Evolutionary conservation across 2,888 invertebrate species (phyloP), one percentile per base, ranked within the genome.

Genomic region (Trissoscelio sp.): DNA sequence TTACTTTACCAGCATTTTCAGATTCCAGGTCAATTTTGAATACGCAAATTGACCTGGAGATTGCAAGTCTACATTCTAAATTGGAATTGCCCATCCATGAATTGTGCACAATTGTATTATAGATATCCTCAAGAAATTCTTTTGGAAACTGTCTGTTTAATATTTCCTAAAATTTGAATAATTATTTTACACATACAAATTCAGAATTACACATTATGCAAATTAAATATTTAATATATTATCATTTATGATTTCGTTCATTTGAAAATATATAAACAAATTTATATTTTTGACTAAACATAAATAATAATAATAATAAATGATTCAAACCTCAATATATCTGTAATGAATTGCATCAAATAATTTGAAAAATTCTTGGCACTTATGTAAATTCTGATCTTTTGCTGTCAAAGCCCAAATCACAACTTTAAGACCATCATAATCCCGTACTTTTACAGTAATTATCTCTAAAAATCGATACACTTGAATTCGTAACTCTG

Each of bases 71-170:
- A 14, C 88, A 88, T 42, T 86, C 87, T 14, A 83, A 39, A 62
- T 84, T 78, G 2, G 87, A 82, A 3, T 86, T 85, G 31, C 87
- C 84, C 81, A 90, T 90, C 88, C 86, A 88, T 20, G 86, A 85
- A 78, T 87, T 83, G 24, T 87, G 11, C 16, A 73, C 62, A 1
- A 28, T 20, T 20, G 24, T 12, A 24, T 24, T 51, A 12, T 51
- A 51, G 12, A 57, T 70, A 5, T 39, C 48, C 24, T 55, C 48
- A 6, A 16, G 37, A 20, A 42, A 34, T 44, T 31, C 24, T 60
- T 37, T 78, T 75, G 28, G 0, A 77, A 24, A 6, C 3, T 3
- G 24, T 4, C 3, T 24, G 3, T 24, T 24, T 6, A 6, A 6
- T 24, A 6, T 24, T 24, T 24, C 24, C 24, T 24, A 24, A 24